A percentile compares a stretch with the other conserved stretches of the same genome.
Conservation (phyloP, 2,888 invertebrate genomes). For the Zootermopsis nevadensis region DNA sequence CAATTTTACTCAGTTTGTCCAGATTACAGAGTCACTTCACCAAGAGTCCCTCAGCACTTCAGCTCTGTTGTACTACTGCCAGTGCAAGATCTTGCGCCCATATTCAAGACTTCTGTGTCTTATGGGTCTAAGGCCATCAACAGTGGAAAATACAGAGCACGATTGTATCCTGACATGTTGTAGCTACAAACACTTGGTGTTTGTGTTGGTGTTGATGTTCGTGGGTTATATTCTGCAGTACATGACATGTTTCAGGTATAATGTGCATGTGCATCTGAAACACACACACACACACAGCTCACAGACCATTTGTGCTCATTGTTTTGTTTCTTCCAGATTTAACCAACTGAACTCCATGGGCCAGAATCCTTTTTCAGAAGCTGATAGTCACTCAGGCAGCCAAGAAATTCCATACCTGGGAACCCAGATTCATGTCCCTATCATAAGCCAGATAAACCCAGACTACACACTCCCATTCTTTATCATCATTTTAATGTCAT, state of each 20-base stretch:
- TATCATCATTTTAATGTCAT: too few relatives aligned
- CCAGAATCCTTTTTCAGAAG: too few relatives aligned
- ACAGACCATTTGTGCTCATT: too few relatives aligned
- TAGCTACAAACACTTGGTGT: slow-evolving; percentile 75
- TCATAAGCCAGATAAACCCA: too few relatives aligned
- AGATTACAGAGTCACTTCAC: neutral
- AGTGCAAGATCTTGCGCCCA: slow-evolving; percentile 82
- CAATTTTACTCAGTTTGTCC: neutral
- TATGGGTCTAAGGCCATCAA: slow-evolving; percentile 79
- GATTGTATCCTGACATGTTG: neutral
- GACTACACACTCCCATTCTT: too few relatives aligned
- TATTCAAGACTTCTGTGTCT: slow-evolving; percentile 79
- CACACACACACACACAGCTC: too few relatives aligned
- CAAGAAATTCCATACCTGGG: too few relatives aligned
- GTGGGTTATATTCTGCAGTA: slow-evolving; percentile 82
- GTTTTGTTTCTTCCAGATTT: too few relatives aligned
- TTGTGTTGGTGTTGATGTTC: slow-evolving; percentile 75
- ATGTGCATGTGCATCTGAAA: too few relatives aligned
- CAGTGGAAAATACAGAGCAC: slow-evolving; percentile 54
- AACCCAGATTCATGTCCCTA: too few relatives aligned
- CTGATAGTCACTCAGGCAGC: too few relatives aligned
- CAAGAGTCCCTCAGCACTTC: slow-evolving; percentile 66
- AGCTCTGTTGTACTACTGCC: slow-evolving; percentile 83
- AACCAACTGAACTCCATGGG: too few relatives aligned
- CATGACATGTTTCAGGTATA: slow-evolving; percentile 81